Base-by-base conservation (phyloP, 2,888 invertebrate genomes). In the Resseliella maxima region DNA sequence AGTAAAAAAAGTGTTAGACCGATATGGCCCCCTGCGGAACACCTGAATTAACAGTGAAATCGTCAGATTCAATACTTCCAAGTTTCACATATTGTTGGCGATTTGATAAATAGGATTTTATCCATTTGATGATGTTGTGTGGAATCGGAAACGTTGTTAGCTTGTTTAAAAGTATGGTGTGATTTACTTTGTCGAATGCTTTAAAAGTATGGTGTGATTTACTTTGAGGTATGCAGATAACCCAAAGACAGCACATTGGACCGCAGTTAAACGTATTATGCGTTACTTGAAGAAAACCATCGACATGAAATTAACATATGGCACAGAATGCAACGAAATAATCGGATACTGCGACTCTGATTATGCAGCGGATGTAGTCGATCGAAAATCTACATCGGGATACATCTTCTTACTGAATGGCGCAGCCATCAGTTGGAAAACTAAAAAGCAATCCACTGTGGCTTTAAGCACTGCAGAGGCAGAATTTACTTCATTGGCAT, bases 241-340 rank as follows among this genome's bases (percentile, higher is more conserved):
- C 12, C 85, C 85, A 27, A 86, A 45, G 24, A 86, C 45, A 41
- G 27, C 85, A 12, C 86, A 87, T 50, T 87, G 87, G 87, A 24
- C 18, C 21, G 85, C 86, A 24, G 85, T 72, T 10, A 87, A 87
- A 24, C 85, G 86, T 21, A 38, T 86, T 3, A 46, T 85, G 54
- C 46, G 86, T 21, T 86, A 86, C 36, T 18, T 81, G 18, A 81
- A 36, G 18, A 36, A 36, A 2, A 36, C 81, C 5, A 81, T 36
- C 15, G 21, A 81, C n/a, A 18, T 3, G 2, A 86, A 86, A 24
- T 5, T 81, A 6, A 36, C 36, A 3, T 81, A 81, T n/a, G 21
- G 36, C 15, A 31, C 2, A 31, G 21, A 5, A 35, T 1, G 36
- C 5, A 8, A 5, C 3, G 21, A 36, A 36, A 21, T 27, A 24